Evolutionary conservation across 1,140 invertebrate species (phyloP), one percentile per base, ranked within the genome.

Genomic region (Ptiloglossa arizonensis): DNA sequence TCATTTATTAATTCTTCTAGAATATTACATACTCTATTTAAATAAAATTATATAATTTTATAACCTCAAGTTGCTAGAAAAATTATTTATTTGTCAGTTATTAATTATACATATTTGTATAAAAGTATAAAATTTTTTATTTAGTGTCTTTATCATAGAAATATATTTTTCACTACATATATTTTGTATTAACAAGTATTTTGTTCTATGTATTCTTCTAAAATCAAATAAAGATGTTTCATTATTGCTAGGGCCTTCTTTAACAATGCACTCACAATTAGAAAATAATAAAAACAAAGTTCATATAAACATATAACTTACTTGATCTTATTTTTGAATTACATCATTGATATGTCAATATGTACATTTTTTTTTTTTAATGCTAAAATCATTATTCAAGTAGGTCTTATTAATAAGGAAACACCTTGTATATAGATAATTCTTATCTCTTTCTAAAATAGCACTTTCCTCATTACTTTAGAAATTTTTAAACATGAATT

Each of bases 101-200:
- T 71, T 50, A 79, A 74, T 87, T 86, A 66, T 82, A 85, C 78
- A 87, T 29, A 75, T 72, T 66, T 66, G 52, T 85, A 89, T 75
- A 88, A 87, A 89, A 81, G 85, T 87, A 88, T 86, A 88, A 89
- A 88, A 88, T 32, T 80, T 60, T 70, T 87, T 79, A 74, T n/a
- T 60, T 67, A 77, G 81, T 83, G 67, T 86, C 35, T 86, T 86
- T 77, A 50, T 74, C 6, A 87, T 75, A 79, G 72, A 67, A 52
- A 81, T 87, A 87, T 87, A 81, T 69, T 87, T 77, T 62, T 75
- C 48, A 63, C 54, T 84, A 83, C 29, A 83, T 54, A 48, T 68
- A 73, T 56, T 59, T 22, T 29, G 29, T 83, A n/a, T 77, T 35
- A 50, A 79, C 44, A 73, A 38, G 11, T 76, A 48, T n/a, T 9